Conservation (phyloP, 1,140 invertebrate genomes). For the Ctenoplectra terminalis region DNA sequence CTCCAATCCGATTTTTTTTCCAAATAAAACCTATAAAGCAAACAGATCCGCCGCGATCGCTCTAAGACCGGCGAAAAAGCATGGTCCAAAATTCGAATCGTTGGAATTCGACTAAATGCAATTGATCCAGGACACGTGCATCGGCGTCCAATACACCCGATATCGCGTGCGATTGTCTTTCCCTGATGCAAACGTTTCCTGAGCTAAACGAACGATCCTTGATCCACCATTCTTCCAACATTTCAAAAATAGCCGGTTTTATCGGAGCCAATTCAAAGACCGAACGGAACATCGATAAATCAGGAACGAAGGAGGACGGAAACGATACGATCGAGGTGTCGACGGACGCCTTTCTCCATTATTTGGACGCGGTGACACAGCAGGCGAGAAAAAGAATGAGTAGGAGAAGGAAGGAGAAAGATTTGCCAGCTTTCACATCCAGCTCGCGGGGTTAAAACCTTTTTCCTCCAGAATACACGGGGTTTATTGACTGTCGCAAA, state of each 20-base stretch:
- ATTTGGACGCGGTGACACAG: neutral
- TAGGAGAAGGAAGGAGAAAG: slow-evolving; percentile 32
- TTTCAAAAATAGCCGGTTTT: slow-evolving; percentile 21
- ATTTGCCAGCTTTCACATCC: slow-evolving; percentile 1
- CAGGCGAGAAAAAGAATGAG: neutral
- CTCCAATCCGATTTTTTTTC: too few relatives aligned
- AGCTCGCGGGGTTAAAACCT: slow-evolving; percentile 20
- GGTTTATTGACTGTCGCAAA: slow-evolving; percentile 68
- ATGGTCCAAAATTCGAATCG: neutral
- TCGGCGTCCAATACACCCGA: neutral
- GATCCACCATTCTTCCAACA: neutral
- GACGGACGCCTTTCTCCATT: slow-evolving; percentile 23
- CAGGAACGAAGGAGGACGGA: slow-evolving; percentile 19
- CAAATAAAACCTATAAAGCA: too few relatives aligned
- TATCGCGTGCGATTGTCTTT: slow-evolving; percentile 11
- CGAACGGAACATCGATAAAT: slow-evolving; percentile 12
- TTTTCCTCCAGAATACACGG: slow-evolving; percentile 13
- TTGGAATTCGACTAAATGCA: neutral
- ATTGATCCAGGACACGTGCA: neutral
- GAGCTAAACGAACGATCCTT: slow-evolving; percentile 8
- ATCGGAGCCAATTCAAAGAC: slow-evolving; percentile 10
- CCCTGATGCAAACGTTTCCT: neutral
- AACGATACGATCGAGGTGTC: slow-evolving; percentile 39
- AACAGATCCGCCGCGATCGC: neutral
- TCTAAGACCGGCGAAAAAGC: neutral